Conservation (phyloP, 2,888 invertebrate genomes). For the Hirtodrosophila cameraria region DNA sequence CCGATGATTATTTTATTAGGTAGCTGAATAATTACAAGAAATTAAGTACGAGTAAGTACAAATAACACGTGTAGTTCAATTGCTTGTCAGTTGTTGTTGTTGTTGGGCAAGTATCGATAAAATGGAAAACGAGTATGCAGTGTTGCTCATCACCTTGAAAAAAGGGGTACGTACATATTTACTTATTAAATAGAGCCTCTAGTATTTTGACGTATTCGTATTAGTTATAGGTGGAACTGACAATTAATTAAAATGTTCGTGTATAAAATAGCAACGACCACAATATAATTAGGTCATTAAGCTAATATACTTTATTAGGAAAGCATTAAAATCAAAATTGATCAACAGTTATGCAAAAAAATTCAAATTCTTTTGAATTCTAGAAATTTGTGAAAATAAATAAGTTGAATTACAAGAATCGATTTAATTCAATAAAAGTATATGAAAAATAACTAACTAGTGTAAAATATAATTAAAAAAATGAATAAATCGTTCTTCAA, state of each 20-base stretch:
- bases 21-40: constrained; percentile 72
- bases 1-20: constrained; percentile 63
- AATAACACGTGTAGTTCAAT: constrained; percentile 37
- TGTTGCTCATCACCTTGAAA: constrained; percentile 35
- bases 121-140: constrained; percentile 25
- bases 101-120: constrained; percentile 2
- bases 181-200: neutral
- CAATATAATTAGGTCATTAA: constrained; percentile 34
- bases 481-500: too few species aligned
- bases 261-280: constrained; percentile 54
- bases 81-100: constrained; percentile 10
- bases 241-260: constrained; percentile 72
- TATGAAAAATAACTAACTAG: too few species aligned
- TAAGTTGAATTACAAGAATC: too few species aligned
- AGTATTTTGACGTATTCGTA: constrained; percentile 39
- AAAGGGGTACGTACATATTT: neutral
- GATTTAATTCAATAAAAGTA: too few species aligned
- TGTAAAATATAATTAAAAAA: too few species aligned
- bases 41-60: constrained; percentile 48
- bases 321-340: constrained; percentile 5
- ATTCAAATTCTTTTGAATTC: too few species aligned
- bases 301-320: constrained; percentile 1
- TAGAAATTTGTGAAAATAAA: too few species aligned
- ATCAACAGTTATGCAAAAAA: too few species aligned
- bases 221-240: constrained; percentile 31